Percentiles rank a stretch among this genome's conserved stretches.
Evolutionary conservation across 1,140 invertebrate genomes (phyloP).

Genomic region (Pantala flavescens): DNA sequence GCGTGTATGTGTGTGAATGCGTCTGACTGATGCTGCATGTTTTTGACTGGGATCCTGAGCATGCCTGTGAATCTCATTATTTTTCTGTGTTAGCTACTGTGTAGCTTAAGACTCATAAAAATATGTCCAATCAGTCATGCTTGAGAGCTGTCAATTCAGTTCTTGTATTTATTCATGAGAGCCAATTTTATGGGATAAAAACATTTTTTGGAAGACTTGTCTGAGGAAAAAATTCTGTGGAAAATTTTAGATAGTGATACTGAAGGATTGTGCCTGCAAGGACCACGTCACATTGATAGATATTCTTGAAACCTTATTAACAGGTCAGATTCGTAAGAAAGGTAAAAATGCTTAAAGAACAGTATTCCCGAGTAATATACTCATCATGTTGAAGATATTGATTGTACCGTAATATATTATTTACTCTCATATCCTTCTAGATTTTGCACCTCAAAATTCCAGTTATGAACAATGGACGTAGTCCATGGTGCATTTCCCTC

Average conservation of each 20-base stretch:
- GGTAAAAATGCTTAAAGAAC: background rate
- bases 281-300: background rate
- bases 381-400: background rate
- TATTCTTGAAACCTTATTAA: background rate
- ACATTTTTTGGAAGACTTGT: background rate
- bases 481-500: slow-evolving; percentile 1
- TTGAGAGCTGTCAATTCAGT: background rate
- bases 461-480: background rate
- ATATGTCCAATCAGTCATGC: slow-evolving; percentile 5
- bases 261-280: background rate
- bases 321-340: background rate
- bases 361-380: background rate
- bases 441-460: slow-evolving; percentile 9
- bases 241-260: background rate
- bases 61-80: slow-evolving; percentile 6
- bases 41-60: background rate
- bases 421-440: background rate
- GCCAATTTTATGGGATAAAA: background rate
- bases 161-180: background rate
- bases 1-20: background rate
- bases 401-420: background rate
- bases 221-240: background rate
- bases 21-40: background rate
- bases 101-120: background rate
- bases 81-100: slow-evolving; percentile 6